Base-by-base conservation (phyloP, 2,797 vertebrate genomes). In the Diplodus puntazzo region DNA sequence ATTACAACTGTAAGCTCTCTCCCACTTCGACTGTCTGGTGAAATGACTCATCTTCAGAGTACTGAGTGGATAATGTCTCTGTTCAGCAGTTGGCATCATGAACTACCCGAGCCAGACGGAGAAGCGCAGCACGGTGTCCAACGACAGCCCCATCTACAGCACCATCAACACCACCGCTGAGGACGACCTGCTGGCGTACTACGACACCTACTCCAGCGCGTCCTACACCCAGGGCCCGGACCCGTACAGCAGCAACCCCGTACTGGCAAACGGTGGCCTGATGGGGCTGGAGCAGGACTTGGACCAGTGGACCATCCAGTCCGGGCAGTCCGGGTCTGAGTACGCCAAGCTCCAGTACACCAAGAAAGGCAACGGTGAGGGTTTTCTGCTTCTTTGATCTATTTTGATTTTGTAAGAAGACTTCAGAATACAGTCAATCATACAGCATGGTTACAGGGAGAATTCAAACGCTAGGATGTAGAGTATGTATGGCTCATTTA, bases 71-170 rank as follows among this genome's bases (percentile, higher is more conserved):
- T 58, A 21, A 52, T 7, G 12, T 23, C 1, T 14, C 21, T 55
- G 16, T 64, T 49, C 93, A 97, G 97, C 96, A 48, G 94, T 95
- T 0, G 97, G 97, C 23, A 96, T 98, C 89, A 94, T 96, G n/a
- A 96, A 95, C 55, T 98, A 97, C 91, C 94, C 97, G 4, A 95
- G 91, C 77, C 98, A 98, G 93, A 94, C 93, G 0, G 96, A 97
- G 77, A 97, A 96, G 50, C 96, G 92, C 68, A 96, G 95, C 90
- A 93, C 79, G 0, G 92, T 92, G 1, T 95, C 94, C 27, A 95
- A 80, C 0, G 98, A 99, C 66, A 97, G 96, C 3, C 97, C 97
- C 3, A 97, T 98, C 74, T 99, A 99, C 92, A 98, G 97, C 94
- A 98, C 97, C 88, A 97, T 98, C 39, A 97, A 98, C 91, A 95